These are phyloP conservation scores for Mirza zaza DNA, from an alignment of 2,113 vertebrate genomes.

Conservation along the genomic window DNA sequence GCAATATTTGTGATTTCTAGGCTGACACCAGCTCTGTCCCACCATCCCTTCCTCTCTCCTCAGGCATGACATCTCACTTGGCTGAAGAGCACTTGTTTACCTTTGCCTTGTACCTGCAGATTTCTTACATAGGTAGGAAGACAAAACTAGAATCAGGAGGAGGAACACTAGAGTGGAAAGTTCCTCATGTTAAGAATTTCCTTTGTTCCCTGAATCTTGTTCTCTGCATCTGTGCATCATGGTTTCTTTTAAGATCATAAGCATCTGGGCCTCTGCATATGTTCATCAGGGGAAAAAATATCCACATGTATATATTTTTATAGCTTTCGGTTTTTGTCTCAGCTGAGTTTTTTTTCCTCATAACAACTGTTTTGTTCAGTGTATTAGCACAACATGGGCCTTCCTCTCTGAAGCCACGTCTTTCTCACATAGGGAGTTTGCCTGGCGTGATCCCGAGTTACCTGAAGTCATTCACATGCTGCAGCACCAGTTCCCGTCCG, in stretches of 20 bases:
- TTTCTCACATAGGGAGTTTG: slow-evolving; percentile 91
- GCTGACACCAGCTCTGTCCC: not conserved
- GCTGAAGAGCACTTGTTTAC: not conserved
- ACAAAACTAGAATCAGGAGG: slow-evolving; percentile 31
- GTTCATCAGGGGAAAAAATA: not conserved
- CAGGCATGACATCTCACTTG: not conserved
- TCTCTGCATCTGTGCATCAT: not conserved
- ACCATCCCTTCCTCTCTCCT: not conserved
- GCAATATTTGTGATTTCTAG: not conserved
- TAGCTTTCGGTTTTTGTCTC: not conserved
- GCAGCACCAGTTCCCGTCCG: slow-evolving; percentile 97
- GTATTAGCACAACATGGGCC: not conserved
- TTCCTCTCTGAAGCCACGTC: not conserved
- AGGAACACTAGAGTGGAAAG: not conserved
- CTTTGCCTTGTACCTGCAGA: not conserved
- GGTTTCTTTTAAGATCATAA: slow-evolving; percentile 34
- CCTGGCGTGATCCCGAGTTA: slow-evolving; percentile 96
- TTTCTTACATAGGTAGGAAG: not conserved
- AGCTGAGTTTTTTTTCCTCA: not conserved
- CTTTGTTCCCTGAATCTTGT: not conserved
- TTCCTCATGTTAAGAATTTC: not conserved
- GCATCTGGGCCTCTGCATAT: slow-evolving; percentile 7
- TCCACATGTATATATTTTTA: not conserved
- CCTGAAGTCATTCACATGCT: slow-evolving; percentile 98
- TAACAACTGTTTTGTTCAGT: not conserved